Conservation (phyloP, 2,113 vertebrate genomes). For the Sarotherodon lohbergeri region DNA sequence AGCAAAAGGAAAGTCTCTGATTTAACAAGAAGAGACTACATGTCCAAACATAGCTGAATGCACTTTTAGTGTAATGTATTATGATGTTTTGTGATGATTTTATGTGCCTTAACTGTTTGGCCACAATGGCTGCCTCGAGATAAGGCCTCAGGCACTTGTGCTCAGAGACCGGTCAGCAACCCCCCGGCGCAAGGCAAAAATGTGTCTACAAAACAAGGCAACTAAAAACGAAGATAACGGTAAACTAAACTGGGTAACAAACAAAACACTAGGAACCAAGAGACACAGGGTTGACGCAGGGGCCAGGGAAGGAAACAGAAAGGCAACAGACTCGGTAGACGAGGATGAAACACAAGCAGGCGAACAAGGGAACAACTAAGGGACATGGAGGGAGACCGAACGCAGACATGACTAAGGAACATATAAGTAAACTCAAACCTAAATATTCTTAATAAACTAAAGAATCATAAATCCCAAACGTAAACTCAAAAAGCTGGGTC, state of each 20-base stretch:
- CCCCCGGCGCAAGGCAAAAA: not conserved
- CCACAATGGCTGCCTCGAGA: no score
- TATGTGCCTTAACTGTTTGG: no score
- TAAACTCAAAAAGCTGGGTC: not conserved
- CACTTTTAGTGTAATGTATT: no score
- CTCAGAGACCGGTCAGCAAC: not conserved
- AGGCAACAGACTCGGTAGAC: not conserved
- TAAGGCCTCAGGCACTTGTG: not conserved
- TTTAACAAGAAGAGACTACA: no score
- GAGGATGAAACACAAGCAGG: not conserved
- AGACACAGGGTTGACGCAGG: not conserved
- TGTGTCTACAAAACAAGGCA: not conserved
- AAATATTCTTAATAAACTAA: not conserved
- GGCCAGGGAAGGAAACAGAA: not conserved
- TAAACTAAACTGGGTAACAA: not conserved
- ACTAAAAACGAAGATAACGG: rapidly evolving
- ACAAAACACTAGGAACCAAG: not conserved
- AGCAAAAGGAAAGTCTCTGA: no score
- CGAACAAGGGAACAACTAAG: not conserved
- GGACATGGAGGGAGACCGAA: not conserved
- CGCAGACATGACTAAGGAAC: not conserved
- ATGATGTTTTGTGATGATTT: no score
- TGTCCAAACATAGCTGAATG: no score
- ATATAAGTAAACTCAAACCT: rapidly evolving
- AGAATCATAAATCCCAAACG: not conserved